Evolutionary conservation across 2,113 vertebrate genomes (phyloP).

Genomic region (zebrafish (Danio rerio)): GRCz12tu NC_133181.1:58486501-58487000

Average conservation of each 20-base stretch:
- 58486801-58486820: background rate
- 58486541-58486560: too few species aligned
- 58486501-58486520: background rate
- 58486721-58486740: too few species aligned
- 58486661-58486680: background rate
- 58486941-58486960: background rate
- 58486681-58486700: too few species aligned
- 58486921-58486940: background rate
- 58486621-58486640: too few species aligned
- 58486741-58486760: background rate
- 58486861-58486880: constrained; percentile 57
- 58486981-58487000: background rate
- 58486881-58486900: constrained; percentile 11
- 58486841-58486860: constrained; percentile 63
- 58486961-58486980: background rate
- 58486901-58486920: background rate
- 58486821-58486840: background rate
- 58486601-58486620: too few species aligned
- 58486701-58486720: too few species aligned
- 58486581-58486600: too few species aligned
- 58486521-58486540: background rate
- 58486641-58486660: too few species aligned
- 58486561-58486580: too few species aligned
- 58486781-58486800: background rate
- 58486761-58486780: background rate